A percentile compares a stretch with the other conserved stretches of the same genome.
Conservation (phyloP, 2,888 invertebrate genomes). For the Incurvaria masculella region DNA sequence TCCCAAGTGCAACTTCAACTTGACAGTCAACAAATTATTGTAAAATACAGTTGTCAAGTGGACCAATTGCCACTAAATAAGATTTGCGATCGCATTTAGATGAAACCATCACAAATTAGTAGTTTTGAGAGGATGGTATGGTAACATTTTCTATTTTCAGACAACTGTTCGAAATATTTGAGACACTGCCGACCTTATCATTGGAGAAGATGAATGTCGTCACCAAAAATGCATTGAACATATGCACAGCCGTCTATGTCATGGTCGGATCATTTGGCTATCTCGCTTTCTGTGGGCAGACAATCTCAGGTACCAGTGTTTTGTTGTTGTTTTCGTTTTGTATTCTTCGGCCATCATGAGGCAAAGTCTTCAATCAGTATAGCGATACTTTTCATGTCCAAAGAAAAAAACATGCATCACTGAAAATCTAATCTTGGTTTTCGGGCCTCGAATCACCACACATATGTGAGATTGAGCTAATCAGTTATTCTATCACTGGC, state of each 20-base stretch:
- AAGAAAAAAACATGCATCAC: too few relatives aligned
- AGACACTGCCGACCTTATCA: slow-evolving; percentile 82
- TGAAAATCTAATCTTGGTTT: too few relatives aligned
- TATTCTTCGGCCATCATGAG: too few relatives aligned
- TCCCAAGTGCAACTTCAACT: too few relatives aligned
- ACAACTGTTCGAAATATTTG: slow-evolving; percentile 91
- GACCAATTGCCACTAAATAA: not conserved
- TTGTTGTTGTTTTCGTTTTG: too few relatives aligned
- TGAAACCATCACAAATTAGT: not conserved
- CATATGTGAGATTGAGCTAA: too few relatives aligned
- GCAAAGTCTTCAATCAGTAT: too few relatives aligned
- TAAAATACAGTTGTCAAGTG: too few relatives aligned
- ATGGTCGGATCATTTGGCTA: slow-evolving; percentile 93
- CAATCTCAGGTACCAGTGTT: slow-evolving; percentile 65
- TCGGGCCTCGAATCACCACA: too few relatives aligned
- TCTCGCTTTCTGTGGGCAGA: slow-evolving; percentile 78
- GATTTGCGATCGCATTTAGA: slow-evolving; percentile 3
- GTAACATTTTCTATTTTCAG: slow-evolving; percentile 46
- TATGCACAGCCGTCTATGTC: slow-evolving; percentile 88
- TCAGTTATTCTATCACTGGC: too few relatives aligned
- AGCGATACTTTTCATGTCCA: too few relatives aligned
- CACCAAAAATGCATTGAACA: slow-evolving; percentile 84
- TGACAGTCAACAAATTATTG: too few relatives aligned
- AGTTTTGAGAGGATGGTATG: slow-evolving; percentile 1
- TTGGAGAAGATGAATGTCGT: slow-evolving; percentile 87